Evolutionary conservation across 1,140 invertebrate genomes (phyloP), one percentile per base, ranked within the genome.

Genomic region (Megathymus violae): DNA sequence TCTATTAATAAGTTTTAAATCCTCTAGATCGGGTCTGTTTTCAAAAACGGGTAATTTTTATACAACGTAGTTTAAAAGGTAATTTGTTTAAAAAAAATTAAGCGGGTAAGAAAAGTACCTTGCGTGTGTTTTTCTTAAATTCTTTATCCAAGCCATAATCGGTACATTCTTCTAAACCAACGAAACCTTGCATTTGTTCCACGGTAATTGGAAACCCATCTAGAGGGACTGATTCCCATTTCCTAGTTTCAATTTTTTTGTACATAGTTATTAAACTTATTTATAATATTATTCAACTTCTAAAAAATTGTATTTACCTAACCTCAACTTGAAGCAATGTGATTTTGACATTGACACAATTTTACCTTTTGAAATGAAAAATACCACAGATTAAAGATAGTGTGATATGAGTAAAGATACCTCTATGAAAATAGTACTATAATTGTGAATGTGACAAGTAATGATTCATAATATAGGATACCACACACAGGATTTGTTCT

Each of bases 131-230:
- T 79, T 74, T 85, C 61, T 56, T 74, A 17, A 22, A 38, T 9
- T 82, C 78, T 63, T 85, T 88, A 64, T 91, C 85, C 9, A 93
- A 78, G 27, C 89, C 88, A 70, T 95, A 95, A 74, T 93, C 90
- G 0, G 89, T 91, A 67, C 94, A 93, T 80, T 94, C 93, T 76
- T 95, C 94, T 34, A 94, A 91, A 13, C 92, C 94, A 40, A 94
- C 87, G 64, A 95, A 92, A 15, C 93, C 93, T 40, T 93, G 91
- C 38, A 93, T 82, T 43, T 88, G 78, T 48, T 83, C 82, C 46
- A 92, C 77, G 46, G 92, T 72, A 9, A 84, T 69, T 44, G 92
- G 82, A 40, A 91, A 82, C 10, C 88, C 92, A 44, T 94, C 93
- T 34, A 94, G 78, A 47, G 91, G 76, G 0, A 94, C 75, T 0